Conservation (phyloP, 2,888 invertebrate genomes). For the Xylocampa areola region DNA sequence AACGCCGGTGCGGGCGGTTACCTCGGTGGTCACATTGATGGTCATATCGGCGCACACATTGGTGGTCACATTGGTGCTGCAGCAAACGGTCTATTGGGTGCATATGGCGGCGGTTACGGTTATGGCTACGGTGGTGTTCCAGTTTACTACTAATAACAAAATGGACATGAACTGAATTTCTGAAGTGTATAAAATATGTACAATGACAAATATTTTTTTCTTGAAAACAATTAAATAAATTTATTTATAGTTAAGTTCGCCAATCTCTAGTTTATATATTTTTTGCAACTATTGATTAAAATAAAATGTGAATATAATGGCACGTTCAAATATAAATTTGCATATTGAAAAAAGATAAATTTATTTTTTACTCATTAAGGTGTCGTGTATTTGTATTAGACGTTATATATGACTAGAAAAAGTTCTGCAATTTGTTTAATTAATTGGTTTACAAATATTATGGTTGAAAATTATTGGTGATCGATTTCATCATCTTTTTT, state of each 20-base stretch:
- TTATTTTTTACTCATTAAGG: no score
- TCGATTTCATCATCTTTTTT: no score
- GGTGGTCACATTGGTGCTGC: constrained; percentile 1
- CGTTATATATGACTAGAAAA: no score
- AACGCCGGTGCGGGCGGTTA: constrained; percentile 10
- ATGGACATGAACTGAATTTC: neutral
- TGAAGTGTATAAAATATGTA: neutral
- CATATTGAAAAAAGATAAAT: neutral
- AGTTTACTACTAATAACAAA: neutral
- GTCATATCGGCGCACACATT: constrained; percentile 4
- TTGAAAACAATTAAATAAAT: neutral
- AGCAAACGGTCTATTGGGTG: neutral
- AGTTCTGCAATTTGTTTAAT: no score
- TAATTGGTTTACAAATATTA: no score
- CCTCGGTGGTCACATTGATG: constrained; percentile 17
- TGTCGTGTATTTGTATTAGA: no score
- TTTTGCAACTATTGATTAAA: neutral
- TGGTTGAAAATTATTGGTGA: no score
- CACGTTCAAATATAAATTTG: neutral
- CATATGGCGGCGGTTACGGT: neutral
- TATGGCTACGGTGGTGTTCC: neutral
- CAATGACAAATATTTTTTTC: neutral
- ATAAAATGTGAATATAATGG: neutral
- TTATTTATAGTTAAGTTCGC: neutral
- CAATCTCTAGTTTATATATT: neutral